Evolutionary conservation across 2,113 vertebrate species (phyloP), one percentile per base, ranked within the genome.

Genomic region (Micromys minutus): DNA sequence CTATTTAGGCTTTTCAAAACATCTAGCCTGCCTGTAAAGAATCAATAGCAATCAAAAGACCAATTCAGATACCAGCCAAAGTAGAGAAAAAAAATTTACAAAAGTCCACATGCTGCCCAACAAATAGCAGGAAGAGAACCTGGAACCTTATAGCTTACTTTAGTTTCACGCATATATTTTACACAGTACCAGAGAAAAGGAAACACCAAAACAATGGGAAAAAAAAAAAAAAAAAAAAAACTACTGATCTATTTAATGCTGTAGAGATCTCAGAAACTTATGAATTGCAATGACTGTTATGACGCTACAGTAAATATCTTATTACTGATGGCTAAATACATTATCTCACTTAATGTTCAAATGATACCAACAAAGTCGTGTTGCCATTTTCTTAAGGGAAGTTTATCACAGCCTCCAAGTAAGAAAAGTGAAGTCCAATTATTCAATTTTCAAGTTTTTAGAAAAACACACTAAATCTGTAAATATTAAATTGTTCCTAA

Each of bases 221-320:
- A n/a, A n/a, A n/a, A n/a, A n/a, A n/a, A n/a, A n/a, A n/a, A n/a
- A 90, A 93, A 89, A 91, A 81, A 12, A 36, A 84, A 17, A 90
- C 36, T 11, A 45, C 12, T 59, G 61, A 65, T 2, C 31, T 26
- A 45, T 47, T 36, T 87, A 15, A 24, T 86, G 79, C 80, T 59
- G 2, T 2, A 71, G 17, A 57, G 29, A 65, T 47, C 13, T 61
- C 7, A 84, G 4, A n/a, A 74, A 1, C 75, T 83, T 31, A 84
- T 74, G 10, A 87, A 65, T 15, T 79, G 67, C 5, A 87, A 1
- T 59, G 17, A 34, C 45, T 88, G 83, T 85, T 72, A 45, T 61
- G 80, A 90, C 93, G 77, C 17, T 24, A 72, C 9, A 26, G 86
- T 63, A 90, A 69, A 39, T 34, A 77, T 42, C 29, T 90, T 87